phyloP scores from a whole-genome alignment of 2,888 invertebrate genomes.

The Corythucha ciliata region DNA sequence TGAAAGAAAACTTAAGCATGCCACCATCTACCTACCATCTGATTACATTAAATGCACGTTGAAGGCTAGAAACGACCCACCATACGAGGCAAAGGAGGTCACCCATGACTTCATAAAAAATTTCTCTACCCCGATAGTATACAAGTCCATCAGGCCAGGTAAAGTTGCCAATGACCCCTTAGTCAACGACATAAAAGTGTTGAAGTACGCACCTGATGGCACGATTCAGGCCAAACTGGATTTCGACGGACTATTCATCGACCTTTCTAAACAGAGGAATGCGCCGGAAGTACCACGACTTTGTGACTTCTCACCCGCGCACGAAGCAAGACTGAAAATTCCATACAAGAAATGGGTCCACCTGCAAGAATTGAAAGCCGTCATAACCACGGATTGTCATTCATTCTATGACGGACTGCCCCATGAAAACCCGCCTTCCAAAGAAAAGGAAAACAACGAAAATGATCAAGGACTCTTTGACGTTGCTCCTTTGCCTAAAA shows the following conservation, averaged over 20 bases:
- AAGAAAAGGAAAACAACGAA: neutral
- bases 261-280: neutral
- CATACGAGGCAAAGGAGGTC: too few relatives aligned
- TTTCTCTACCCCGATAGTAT: neutral
- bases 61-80: constrained; percentile 1
- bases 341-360: neutral
- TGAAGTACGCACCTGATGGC: neutral
- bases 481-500: neutral
- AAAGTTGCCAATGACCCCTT: neutral
- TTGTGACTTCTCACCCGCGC: neutral
- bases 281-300: neutral
- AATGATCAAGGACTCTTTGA: neutral
- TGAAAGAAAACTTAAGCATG: neutral
- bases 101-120: neutral
- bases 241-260: neutral
- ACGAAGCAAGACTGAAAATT: constrained; percentile 1
- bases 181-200: neutral
- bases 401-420: neutral
- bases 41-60: neutral
- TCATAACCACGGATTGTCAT: neutral
- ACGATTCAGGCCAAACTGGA: neutral
- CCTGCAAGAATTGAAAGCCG: constrained; percentile 1
- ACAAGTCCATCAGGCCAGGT: neutral
- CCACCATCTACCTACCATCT: neutral
- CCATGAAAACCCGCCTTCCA: neutral